Evolutionary conservation across 2,888 invertebrate species (phyloP).

Genomic region (Crepidodera aurea): DNA sequence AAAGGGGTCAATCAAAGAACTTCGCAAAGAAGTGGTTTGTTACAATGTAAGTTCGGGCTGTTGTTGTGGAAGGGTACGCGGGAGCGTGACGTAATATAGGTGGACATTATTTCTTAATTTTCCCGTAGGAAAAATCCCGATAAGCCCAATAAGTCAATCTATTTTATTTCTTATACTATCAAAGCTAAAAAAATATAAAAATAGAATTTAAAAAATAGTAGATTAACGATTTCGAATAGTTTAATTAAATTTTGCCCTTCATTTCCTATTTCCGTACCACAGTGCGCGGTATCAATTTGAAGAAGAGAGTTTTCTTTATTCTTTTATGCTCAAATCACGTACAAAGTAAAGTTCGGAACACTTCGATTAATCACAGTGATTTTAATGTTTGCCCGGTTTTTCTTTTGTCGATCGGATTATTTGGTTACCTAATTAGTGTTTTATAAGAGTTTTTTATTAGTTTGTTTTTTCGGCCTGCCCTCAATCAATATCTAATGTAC

Average conservation of each 20-base stretch:
- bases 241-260: no score
- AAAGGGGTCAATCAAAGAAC: conserved; percentile 36
- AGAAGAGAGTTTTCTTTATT: conserved; percentile 39
- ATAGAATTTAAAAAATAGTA: no score
- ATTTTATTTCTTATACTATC: no score
- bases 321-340: conserved; percentile 41
- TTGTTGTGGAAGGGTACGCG: conserved; percentile 31
- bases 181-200: no score
- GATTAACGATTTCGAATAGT: no score
- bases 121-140: no score
- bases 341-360: conserved; percentile 39
- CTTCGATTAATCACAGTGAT: conserved; percentile 42
- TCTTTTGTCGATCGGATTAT: conserved; percentile 21
- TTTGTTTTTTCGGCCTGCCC: conserved; percentile 4
- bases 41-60: conserved; percentile 39
- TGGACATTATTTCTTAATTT: no score
- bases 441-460: conserved; percentile 4
- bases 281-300: conserved; percentile 38
- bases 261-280: not conserved
- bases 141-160: no score
- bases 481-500: not conserved
- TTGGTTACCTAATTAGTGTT: conserved; percentile 29
- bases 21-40: conserved; percentile 35
- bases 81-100: no score
- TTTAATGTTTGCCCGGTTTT: conserved; percentile 29